Percentiles rank a stretch among this genome's conserved stretches.
These are phyloP conservation scores for Artemia franciscana DNA, from an alignment of 1,140 invertebrate species.

Conservation along the genomic window DNA sequence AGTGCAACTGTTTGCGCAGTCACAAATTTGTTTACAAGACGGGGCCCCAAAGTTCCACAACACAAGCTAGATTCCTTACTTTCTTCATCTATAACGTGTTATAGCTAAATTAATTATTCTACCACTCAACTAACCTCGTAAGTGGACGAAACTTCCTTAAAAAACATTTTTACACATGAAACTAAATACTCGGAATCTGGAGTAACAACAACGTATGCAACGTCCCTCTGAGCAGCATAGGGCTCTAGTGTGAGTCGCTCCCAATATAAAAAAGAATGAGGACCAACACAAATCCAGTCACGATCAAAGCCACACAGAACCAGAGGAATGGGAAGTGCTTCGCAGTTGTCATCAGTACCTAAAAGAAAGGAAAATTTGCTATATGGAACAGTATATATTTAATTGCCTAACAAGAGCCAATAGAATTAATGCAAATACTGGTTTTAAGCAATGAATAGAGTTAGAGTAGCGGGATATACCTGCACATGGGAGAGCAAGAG, in stretches of 20 bases:
- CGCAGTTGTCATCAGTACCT: constrained; percentile 73
- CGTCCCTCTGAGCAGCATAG: constrained; percentile 69
- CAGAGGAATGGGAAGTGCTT: constrained; percentile 85
- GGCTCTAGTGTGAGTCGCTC: constrained; percentile 82
- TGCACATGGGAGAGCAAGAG: no score
- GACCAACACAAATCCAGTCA: constrained; percentile 79
- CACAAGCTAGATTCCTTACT: no score
- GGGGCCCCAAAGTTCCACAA: no score
- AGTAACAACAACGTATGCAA: constrained; percentile 79
- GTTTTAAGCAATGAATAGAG: no score
- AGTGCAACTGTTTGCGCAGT: no score
- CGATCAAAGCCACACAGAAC: constrained; percentile 78
- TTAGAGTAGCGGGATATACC: no score
- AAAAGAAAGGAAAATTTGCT: no score
- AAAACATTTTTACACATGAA: constrained; percentile 54
- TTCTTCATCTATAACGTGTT: background rate
- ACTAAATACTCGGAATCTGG: constrained; percentile 72
- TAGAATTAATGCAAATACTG: no score
- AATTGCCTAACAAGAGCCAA: no score
- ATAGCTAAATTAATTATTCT: background rate
- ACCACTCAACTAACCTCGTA: constrained; percentile 43
- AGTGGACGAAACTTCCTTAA: constrained; percentile 69
- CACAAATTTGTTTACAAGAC: no score
- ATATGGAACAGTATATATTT: no score
- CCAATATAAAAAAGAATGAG: constrained; percentile 80